Evolutionary conservation across 2,113 vertebrate genomes (phyloP).

Genomic region (Corapipo altera): DNA sequence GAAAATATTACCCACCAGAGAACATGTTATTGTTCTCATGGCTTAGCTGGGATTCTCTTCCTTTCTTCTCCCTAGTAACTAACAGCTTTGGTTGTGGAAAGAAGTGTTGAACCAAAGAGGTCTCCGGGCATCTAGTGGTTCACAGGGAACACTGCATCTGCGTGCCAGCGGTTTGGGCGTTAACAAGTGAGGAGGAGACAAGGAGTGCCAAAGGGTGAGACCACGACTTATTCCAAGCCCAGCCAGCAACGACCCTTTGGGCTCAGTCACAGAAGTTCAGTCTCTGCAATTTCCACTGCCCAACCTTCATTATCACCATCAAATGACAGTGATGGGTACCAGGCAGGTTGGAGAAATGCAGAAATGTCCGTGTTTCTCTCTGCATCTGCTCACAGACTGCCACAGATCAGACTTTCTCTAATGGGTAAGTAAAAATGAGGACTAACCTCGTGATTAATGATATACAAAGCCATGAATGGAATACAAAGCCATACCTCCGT

Average conservation of each 20-base stretch:
- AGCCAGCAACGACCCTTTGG: not conserved
- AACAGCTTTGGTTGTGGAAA: not conserved
- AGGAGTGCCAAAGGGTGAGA: not conserved
- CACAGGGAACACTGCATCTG: not conserved
- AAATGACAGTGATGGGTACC: not conserved
- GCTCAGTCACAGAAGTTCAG: not conserved
- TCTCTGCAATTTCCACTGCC: not conserved
- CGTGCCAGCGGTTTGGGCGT: not conserved
- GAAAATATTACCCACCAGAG: not conserved
- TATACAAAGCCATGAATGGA: not conserved
- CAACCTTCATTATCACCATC: not conserved
- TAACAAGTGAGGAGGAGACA: rapidly evolving
- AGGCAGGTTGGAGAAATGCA: not conserved
- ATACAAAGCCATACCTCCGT: not conserved
- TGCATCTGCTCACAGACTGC: not conserved
- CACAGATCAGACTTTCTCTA: not conserved
- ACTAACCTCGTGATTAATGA: not conserved
- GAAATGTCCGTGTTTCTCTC: rapidly evolving
- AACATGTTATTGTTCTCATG: not conserved
- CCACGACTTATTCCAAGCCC: rapidly evolving
- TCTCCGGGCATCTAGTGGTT: constrained; percentile 62
- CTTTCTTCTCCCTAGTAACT: not conserved
- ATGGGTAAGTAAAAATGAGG: not conserved
- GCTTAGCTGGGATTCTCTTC: not conserved
- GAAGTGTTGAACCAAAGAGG: not conserved